Percentiles rank a stretch among this genome's conserved stretches.
phyloP scores from a whole-genome alignment of 1,140 invertebrate genomes.

The Caenorhabditis tropicalis region DNA sequence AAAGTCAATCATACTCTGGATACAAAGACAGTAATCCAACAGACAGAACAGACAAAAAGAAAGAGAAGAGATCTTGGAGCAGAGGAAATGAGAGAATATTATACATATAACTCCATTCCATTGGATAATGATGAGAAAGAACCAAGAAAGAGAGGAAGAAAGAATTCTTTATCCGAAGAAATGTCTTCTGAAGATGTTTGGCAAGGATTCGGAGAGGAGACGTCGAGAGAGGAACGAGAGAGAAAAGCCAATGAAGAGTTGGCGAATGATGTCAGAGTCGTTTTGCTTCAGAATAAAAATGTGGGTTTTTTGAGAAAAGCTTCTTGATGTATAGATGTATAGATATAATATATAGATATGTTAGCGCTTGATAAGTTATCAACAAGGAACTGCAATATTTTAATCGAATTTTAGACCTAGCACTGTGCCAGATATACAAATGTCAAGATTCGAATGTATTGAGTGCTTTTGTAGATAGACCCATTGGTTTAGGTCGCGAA shows the following conservation, averaged over 20 bases:
- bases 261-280: constrained; percentile 45
- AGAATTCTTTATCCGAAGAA: not conserved
- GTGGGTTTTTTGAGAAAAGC: not conserved
- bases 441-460: too few relatives aligned
- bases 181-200: constrained; percentile 45
- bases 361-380: too few relatives aligned
- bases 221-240: not conserved
- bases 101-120: constrained; percentile 4
- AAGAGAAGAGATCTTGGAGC: constrained; percentile 34
- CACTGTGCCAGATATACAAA: too few relatives aligned
- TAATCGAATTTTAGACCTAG: too few relatives aligned
- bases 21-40: not conserved
- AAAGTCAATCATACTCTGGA: constrained; percentile 45
- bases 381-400: too few relatives aligned
- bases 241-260: constrained; percentile 2
- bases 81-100: not conserved
- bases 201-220: constrained; percentile 46
- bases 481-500: too few relatives aligned
- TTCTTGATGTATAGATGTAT: not conserved
- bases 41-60: constrained; percentile 41
- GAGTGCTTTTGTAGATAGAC: too few relatives aligned
- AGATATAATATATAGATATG: not conserved
- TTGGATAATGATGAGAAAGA: constrained; percentile 29
- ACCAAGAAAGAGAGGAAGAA: constrained; percentile 11
- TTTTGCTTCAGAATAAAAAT: constrained; percentile 17